Evolutionary conservation across 2,888 invertebrate genomes (phyloP), one percentile per base, ranked within the genome.

Genomic region (Morpho achilles): DNA sequence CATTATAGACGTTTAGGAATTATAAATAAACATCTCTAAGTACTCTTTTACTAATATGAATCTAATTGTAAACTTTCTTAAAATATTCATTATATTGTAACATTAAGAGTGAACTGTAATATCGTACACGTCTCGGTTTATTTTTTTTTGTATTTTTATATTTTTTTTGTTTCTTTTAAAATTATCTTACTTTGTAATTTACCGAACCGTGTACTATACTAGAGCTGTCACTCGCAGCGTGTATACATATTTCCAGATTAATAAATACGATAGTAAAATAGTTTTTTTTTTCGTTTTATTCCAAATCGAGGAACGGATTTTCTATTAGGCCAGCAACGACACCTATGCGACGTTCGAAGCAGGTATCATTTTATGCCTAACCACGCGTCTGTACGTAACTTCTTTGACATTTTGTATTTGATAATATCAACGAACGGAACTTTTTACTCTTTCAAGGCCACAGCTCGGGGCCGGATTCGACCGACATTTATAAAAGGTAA

Each of bases 131-230:
- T 75, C 86, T 85, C 82, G 82, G 85, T 75, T 73, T 73, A 79
- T 79, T 84, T 84, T 82, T 79, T 75, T 64, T 65, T 66, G 74
- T 80, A 81, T 74, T 68, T 68, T 69, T 58, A 54, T 75, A 74
- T 74, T 69, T 68, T 63, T 66, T 72, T 77, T 74, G 71, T 16
- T 69, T 72, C 67, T 68, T 72, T 80, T 80, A 79, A 75, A 76
- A 74, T 80, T 77, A 83, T 73, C 80, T 83, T 84, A 84, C 78
- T 85, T 82, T 84, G 85, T 84, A 81, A 84, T 10, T 78, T 16
- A 79, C 84, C 87, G 84, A 87, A 85, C 82, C 86, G 87, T 82
- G 84, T 84, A 87, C 88, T 87, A 87, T 85, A 87, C 83, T 85
- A 87, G 81, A 86, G 84, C 79, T 73, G 75, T 78, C 82, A 81